Conservation (phyloP, 2,888 invertebrate species). For the Pseudococcus longispinus region DNA sequence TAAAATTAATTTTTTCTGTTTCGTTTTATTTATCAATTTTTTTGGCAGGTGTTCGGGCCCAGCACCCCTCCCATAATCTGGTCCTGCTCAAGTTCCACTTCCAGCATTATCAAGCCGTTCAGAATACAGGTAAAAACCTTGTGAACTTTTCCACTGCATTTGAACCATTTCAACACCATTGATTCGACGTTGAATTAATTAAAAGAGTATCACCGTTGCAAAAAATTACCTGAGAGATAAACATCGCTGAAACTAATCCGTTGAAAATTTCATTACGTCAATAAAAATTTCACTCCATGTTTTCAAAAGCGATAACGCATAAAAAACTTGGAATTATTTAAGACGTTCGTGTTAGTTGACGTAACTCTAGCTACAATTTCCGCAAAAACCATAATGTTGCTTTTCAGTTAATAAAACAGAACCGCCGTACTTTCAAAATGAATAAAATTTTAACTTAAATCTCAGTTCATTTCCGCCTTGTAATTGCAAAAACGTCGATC, state of each 20-base stretch:
- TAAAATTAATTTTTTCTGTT: no score
- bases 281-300: background rate
- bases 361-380: background rate
- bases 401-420: background rate
- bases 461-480: background rate
- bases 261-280: background rate
- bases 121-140: background rate
- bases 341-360: background rate
- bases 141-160: background rate
- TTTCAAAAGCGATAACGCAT: background rate
- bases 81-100: background rate
- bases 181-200: background rate
- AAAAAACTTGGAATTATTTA: constrained; percentile 1
- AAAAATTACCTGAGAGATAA: background rate
- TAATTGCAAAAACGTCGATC: background rate
- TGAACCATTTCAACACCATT: background rate
- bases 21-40: no score
- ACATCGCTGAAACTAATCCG: background rate
- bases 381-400: background rate
- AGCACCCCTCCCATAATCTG: no score
- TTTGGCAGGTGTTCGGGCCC: no score
- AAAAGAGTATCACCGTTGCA: background rate
- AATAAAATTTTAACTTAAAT: background rate
- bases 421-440: background rate
- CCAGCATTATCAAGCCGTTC: background rate